Conservation (phyloP, 64 coral and sea anemone species). For the Hydrozoanthus tunicans region DNA sequence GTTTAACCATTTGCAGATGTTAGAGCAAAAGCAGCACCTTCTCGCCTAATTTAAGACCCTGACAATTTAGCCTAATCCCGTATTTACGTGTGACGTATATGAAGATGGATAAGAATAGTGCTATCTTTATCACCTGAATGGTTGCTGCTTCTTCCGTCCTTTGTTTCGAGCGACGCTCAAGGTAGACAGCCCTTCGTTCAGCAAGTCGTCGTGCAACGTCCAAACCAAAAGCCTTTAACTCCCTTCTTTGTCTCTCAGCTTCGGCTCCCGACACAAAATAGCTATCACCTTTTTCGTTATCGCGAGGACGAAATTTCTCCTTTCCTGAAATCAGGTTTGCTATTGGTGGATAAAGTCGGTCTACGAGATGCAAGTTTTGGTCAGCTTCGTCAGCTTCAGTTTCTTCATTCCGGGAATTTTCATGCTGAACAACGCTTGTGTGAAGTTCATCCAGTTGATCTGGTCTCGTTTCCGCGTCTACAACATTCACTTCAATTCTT, state of each 20-base stretch:
- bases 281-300: slow-evolving; percentile 25
- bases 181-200: slow-evolving; percentile 66
- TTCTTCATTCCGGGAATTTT: not conserved
- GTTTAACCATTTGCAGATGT: no score
- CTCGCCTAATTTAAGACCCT: no score
- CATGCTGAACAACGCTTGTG: not conserved
- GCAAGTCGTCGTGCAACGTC: slow-evolving; percentile 63
- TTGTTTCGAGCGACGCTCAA: slow-evolving; percentile 26
- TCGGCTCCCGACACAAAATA: slow-evolving; percentile 88
- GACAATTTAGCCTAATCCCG: not conserved
- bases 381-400: not conserved
- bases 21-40: no score
- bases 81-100: not conserved
- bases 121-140: slow-evolving; percentile 59
- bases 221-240: slow-evolving; percentile 68
- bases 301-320: not conserved
- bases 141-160: slow-evolving; percentile 54
- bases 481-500: slow-evolving; percentile 71
- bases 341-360: slow-evolving; percentile 28
- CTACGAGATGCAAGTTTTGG: not conserved
- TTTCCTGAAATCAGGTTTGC: slow-evolving; percentile 49
- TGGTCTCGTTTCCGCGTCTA: slow-evolving; percentile 50
- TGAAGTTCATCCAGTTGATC: not conserved
- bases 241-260: slow-evolving; percentile 82
- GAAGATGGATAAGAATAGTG: not conserved